Evolutionary conservation across 2,888 invertebrate genomes (phyloP).

Genomic region (Pelosia muscerda): DNA sequence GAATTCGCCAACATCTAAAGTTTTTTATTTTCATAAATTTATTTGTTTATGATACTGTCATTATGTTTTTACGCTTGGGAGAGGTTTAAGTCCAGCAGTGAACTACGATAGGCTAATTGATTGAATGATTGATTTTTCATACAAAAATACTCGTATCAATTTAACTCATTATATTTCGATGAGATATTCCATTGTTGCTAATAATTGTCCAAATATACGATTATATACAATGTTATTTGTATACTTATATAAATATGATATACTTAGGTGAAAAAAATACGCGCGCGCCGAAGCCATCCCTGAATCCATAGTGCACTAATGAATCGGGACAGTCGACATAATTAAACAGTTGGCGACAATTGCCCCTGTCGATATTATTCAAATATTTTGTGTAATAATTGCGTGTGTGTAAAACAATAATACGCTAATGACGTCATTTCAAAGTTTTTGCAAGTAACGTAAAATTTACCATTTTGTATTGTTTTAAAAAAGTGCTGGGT

Average conservation of each 20-base stretch:
- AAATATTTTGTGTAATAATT: constrained; percentile 63
- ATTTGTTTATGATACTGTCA: no score
- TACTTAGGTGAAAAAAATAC: neutral
- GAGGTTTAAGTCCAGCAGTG: no score
- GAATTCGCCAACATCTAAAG: neutral
- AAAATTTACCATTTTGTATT: neutral
- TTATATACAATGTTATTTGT: no score
- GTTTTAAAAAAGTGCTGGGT: neutral
- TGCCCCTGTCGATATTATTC: constrained; percentile 70
- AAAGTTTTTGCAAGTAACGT: neutral
- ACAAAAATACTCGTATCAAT: no score
- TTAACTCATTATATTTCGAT: no score
- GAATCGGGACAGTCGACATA: constrained; percentile 83
- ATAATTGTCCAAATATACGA: no score
- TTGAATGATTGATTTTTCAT: no score
- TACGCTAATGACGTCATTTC: constrained; percentile 44
- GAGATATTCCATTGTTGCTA: no score
- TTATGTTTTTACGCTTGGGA: no score
- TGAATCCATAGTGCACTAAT: constrained; percentile 78
- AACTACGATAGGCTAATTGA: no score
- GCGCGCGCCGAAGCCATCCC: constrained; percentile 64
- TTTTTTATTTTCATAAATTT: no score
- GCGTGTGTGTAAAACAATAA: constrained; percentile 41
- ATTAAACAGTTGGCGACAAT: constrained; percentile 83
- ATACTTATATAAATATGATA: neutral